Conservation (phyloP, 2,888 invertebrate species). For the Xestoiulus laeticollis region DNA sequence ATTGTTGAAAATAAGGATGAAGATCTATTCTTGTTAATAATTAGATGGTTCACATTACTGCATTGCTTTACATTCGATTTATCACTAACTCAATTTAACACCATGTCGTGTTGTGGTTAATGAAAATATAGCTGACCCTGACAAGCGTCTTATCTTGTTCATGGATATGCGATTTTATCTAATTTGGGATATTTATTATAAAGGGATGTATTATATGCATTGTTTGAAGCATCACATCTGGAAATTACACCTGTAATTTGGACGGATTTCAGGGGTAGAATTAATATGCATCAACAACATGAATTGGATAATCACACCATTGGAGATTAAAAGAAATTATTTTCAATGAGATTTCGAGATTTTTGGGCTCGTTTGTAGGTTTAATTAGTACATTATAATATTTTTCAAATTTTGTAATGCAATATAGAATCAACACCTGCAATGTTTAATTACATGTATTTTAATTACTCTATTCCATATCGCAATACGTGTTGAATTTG, state of each 20-base stretch:
- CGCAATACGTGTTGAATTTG: no score
- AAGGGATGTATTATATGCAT: neutral
- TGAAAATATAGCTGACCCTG: neutral
- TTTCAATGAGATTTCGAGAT: no score
- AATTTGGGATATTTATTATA: neutral
- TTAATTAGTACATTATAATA: no score
- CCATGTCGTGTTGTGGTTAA: neutral
- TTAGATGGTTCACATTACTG: neutral
- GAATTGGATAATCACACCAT: no score
- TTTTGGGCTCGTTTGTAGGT: no score
- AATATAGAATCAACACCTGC: no score
- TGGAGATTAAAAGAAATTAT: no score
- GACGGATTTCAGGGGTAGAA: neutral
- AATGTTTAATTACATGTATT: no score
- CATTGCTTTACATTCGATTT: neutral
- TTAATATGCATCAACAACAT: no score
- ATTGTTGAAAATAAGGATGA: neutral
- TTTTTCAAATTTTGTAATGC: no score
- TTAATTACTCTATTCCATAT: no score
- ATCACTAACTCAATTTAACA: neutral
- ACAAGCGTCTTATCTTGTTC: neutral
- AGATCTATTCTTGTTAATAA: slow-evolving; percentile 13
- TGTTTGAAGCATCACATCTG: neutral
- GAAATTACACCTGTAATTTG: neutral
- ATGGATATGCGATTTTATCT: neutral